Percentiles rank a stretch among this genome's conserved stretches.
These are phyloP conservation scores for Brachyrhaphis roseni DNA, from an alignment of 2,797 vertebrate species.

Conservation along the genomic window DNA sequence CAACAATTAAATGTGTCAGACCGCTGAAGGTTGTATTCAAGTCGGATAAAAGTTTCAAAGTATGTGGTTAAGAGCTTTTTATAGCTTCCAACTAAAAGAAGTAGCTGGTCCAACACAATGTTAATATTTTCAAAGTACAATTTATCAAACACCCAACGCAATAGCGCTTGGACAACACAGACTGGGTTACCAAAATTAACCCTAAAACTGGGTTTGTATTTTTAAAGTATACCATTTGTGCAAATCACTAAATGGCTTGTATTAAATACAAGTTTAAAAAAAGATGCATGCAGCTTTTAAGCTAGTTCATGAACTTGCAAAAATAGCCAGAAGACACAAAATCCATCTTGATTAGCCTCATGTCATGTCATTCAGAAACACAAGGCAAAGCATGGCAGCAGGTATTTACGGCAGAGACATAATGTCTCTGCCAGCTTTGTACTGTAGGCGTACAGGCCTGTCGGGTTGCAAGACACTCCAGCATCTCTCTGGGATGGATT, in stretches of 20 bases:
- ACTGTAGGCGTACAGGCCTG: slow-evolving; percentile 41
- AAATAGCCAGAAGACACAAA: slow-evolving; percentile 2
- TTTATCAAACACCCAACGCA: neutral
- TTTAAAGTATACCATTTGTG: neutral
- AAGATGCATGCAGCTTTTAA: neutral
- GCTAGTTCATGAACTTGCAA: slow-evolving; percentile 1
- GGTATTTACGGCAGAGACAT: slow-evolving; percentile 1
- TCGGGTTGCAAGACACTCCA: slow-evolving; percentile 39
- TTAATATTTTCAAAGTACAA: neutral
- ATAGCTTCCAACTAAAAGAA: neutral
- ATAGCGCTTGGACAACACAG: neutral
- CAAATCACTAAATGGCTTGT: neutral
- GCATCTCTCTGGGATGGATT: slow-evolving; percentile 42
- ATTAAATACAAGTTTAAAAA: neutral
- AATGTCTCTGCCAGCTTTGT: slow-evolving; percentile 44
- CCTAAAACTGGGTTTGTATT: neutral
- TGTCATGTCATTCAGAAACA: slow-evolving; percentile 9
- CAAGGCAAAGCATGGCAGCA: neutral
- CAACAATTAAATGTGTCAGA: neutral
- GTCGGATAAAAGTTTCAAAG: neutral
- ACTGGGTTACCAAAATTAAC: neutral
- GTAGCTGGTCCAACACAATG: neutral
- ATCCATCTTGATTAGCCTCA: slow-evolving; percentile 17
- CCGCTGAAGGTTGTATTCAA: neutral
- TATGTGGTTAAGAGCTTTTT: neutral